These are phyloP conservation scores for Colletes collaris DNA, from an alignment of 2,888 invertebrate genomes.

Conservation along the genomic window DNA sequence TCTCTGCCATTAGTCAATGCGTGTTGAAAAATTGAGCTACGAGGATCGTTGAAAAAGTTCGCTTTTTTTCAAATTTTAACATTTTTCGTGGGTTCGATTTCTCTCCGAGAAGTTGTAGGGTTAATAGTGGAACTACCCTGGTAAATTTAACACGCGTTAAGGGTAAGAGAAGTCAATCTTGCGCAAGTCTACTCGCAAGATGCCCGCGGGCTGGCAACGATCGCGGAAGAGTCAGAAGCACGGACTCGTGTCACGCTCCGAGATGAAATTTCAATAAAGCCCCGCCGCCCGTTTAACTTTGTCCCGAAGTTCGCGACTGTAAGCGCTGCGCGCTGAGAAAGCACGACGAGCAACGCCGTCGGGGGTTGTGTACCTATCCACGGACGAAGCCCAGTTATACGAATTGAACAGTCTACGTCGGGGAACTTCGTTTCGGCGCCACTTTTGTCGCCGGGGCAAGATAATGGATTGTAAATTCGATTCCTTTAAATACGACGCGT, in stretches of 20 bases:
- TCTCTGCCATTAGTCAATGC: too few species aligned
- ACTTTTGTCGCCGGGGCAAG: constrained; percentile 33
- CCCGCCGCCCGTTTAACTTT: constrained; percentile 52
- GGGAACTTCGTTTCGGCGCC: constrained; percentile 26
- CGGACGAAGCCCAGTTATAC: constrained; percentile 21
- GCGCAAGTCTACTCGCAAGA: constrained; percentile 31
- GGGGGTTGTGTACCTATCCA: constrained; percentile 11
- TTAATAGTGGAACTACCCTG: too few species aligned
- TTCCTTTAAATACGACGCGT: constrained; percentile 48
- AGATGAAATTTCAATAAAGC: constrained; percentile 69
- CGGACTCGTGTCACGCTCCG: constrained; percentile 42
- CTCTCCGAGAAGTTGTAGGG: too few species aligned
- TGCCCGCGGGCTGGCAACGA: constrained; percentile 22
- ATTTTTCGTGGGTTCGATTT: too few species aligned
- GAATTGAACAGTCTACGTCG: constrained; percentile 32
- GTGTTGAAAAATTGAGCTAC: too few species aligned
- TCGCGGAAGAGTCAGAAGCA: constrained; percentile 34
- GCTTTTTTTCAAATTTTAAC: too few species aligned
- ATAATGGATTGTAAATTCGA: constrained; percentile 52
- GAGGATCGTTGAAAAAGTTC: too few species aligned
- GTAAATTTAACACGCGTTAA: too few species aligned
- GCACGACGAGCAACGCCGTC: constrained; percentile 7
- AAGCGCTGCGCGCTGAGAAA: constrained; percentile 17
- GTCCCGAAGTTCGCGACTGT: constrained; percentile 50
- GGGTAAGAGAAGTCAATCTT: constrained; percentile 50